Evolutionary conservation across 2,113 vertebrate species (phyloP).

Genomic region (Sinocyclocheilus anshuiensis): DNA sequence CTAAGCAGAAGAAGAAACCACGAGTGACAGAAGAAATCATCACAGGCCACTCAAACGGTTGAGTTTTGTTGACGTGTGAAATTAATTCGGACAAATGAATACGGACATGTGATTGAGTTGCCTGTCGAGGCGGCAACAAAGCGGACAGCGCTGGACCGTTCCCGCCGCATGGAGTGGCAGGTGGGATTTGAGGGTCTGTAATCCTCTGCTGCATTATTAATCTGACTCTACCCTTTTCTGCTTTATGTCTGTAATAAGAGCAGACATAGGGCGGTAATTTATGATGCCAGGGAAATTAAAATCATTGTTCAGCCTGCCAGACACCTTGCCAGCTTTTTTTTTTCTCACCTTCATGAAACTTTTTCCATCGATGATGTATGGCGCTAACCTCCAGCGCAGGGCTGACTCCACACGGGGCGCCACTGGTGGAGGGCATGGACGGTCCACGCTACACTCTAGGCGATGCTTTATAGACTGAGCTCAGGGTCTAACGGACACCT

Average conservation of each 20-base stretch:
- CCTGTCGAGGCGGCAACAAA: slow-evolving; percentile 22
- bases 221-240: slow-evolving; percentile 63
- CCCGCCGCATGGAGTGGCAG: slow-evolving; percentile 41
- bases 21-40: too few relatives aligned
- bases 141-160: slow-evolving; percentile 19
- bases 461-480: slow-evolving; percentile 40
- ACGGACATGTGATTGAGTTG: slow-evolving; percentile 7
- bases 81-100: slow-evolving; percentile 22
- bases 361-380: slow-evolving; percentile 58
- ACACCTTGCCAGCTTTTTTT: slow-evolving; percentile 59
- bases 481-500: slow-evolving; percentile 26
- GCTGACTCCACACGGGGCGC: not conserved
- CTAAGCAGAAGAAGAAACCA: not conserved
- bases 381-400: slow-evolving; percentile 40
- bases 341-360: slow-evolving; percentile 62
- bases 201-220: slow-evolving; percentile 58
- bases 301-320: slow-evolving; percentile 63
- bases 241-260: slow-evolving; percentile 66
- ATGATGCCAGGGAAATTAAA: slow-evolving; percentile 66
- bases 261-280: slow-evolving; percentile 64
- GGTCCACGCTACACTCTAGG: not conserved
- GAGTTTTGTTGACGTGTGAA: slow-evolving; percentile 16
- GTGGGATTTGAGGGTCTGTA: slow-evolving; percentile 49
- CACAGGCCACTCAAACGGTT: not conserved
- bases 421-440: slow-evolving; percentile 7